These are phyloP conservation scores for Agelastica alni DNA, from an alignment of 2,888 invertebrate species.

Conservation along the genomic window DNA sequence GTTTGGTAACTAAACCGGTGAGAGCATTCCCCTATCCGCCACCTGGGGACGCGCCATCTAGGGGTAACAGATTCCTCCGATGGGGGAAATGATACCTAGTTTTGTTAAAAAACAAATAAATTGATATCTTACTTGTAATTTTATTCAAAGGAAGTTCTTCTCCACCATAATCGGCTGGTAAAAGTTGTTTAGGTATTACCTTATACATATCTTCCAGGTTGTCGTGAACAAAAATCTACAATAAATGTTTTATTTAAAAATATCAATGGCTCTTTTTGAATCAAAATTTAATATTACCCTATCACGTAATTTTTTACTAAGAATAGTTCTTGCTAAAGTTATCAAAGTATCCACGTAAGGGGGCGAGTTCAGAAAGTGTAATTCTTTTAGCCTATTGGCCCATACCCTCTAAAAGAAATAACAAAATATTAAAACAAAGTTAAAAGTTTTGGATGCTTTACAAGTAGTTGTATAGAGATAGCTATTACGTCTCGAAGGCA, in stretches of 20 bases:
- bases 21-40: too few species aligned
- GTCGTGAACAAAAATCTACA: neutral
- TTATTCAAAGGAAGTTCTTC: neutral
- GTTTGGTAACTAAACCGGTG: too few species aligned
- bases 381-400: neutral
- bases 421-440: too few species aligned
- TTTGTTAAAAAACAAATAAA: neutral
- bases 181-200: neutral
- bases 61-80: too few species aligned
- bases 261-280: neutral
- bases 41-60: too few species aligned
- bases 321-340: neutral
- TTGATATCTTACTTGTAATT: neutral
- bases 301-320: neutral
- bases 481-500: too few species aligned
- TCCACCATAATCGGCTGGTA: neutral
- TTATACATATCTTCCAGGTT: neutral
- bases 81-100: too few species aligned
- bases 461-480: too few species aligned
- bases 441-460: too few species aligned
- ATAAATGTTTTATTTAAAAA: too few species aligned
- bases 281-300: neutral
- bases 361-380: neutral
- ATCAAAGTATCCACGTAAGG: neutral
- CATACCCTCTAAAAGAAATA: neutral